A percentile compares a stretch with the other conserved stretches of the same genome.
phyloP scores from a whole-genome alignment of 2,113 vertebrate species.

The Eira barbara region DNA sequence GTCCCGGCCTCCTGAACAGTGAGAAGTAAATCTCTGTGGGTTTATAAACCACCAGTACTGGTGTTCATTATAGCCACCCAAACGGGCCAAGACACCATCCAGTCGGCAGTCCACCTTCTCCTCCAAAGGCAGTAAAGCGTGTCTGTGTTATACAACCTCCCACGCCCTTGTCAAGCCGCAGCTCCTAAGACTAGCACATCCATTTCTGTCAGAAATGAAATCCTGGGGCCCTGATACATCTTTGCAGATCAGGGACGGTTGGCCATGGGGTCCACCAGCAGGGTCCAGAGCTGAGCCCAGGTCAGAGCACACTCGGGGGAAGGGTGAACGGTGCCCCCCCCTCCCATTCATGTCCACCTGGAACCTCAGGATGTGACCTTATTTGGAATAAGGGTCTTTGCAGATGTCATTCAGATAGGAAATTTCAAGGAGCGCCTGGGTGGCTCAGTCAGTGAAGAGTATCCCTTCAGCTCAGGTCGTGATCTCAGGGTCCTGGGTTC shows the following conservation, averaged over 20 bases:
- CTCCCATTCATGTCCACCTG: neutral
- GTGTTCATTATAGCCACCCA: neutral
- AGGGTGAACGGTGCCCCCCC: neutral
- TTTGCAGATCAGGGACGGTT: neutral
- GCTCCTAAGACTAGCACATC: neutral
- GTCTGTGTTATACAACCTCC: neutral
- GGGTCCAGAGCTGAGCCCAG: neutral
- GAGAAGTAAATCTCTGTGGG: neutral
- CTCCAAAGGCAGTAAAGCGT: neutral
- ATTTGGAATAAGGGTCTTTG: neutral
- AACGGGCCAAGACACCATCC: neutral
- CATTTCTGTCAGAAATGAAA: neutral
- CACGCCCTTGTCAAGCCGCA: neutral
- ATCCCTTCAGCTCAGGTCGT: neutral
- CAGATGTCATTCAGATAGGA: neutral
- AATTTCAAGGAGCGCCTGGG: neutral
- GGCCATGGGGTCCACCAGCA: neutral
- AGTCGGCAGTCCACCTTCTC: neutral
- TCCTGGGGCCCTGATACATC: neutral
- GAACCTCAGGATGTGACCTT: neutral
- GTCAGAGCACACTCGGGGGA: neutral
- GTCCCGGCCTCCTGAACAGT: neutral
- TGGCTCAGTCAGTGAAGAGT: neutral
- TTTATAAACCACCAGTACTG: neutral
- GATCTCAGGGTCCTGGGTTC: neutral